Conservation (phyloP, 2,797 vertebrate genomes). For the Eulemur albifrons region DNA sequence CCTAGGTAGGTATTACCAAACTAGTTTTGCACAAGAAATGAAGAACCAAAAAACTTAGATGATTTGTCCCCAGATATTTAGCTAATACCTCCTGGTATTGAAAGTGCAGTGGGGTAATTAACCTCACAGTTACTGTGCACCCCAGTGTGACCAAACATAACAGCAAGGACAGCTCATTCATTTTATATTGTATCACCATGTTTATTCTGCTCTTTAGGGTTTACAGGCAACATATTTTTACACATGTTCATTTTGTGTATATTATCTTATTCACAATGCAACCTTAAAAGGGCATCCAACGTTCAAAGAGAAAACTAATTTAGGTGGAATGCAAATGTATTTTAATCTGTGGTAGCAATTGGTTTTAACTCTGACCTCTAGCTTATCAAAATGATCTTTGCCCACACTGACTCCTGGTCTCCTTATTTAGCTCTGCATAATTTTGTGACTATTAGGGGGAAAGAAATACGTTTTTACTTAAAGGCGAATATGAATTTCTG, state of each 20-base stretch:
- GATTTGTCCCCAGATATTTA: background rate
- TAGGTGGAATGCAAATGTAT: background rate
- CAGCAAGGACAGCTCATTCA: background rate
- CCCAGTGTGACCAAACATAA: accelerated
- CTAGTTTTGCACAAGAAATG: background rate
- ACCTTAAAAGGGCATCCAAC: background rate
- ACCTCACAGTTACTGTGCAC: background rate
- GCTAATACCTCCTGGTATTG: background rate
- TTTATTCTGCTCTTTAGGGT: background rate
- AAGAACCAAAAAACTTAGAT: background rate
- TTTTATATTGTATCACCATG: background rate
- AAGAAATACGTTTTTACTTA: background rate
- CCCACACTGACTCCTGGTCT: background rate
- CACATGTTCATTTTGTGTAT: background rate
- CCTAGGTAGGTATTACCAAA: background rate
- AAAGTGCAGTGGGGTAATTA: background rate
- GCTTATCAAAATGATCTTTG: background rate
- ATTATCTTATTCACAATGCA: background rate
- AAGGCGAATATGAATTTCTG: background rate
- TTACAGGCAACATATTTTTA: background rate
- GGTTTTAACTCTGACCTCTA: background rate
- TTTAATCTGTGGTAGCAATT: background rate
- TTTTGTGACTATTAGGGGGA: background rate
- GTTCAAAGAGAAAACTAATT: background rate
- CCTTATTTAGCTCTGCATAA: background rate